These are phyloP conservation scores for Hipparchia sbordonii DNA, from an alignment of 2,888 invertebrate genomes.

Conservation along the genomic window DNA sequence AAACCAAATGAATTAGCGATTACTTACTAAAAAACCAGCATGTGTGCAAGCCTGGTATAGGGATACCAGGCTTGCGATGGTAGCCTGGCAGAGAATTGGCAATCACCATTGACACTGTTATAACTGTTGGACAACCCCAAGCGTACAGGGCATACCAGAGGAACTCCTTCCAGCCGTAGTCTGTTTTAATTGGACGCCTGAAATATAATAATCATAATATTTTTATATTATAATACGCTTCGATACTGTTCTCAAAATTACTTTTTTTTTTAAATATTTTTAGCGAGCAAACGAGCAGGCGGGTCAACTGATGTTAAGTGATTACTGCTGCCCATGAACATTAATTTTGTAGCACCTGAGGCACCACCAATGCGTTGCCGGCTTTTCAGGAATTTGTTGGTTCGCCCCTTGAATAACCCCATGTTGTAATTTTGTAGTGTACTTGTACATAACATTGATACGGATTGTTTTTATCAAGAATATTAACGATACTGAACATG, in stretches of 20 bases:
- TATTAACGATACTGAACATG: too few relatives aligned
- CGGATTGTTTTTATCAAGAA: too few relatives aligned
- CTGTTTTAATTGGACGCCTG: constrained; percentile 58
- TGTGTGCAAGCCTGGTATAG: constrained; percentile 62
- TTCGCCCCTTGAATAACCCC: too few relatives aligned
- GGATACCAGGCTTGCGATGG: constrained; percentile 81
- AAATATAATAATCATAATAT: constrained; percentile 24
- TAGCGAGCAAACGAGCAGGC: too few relatives aligned
- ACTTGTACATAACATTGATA: too few relatives aligned
- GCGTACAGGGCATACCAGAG: constrained; percentile 81
- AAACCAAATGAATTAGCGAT: neutral
- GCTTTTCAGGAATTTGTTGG: too few relatives aligned
- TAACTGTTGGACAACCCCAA: constrained; percentile 80
- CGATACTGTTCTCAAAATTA: neutral
- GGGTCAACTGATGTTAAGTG: too few relatives aligned
- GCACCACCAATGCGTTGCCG: too few relatives aligned
- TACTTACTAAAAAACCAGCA: constrained; percentile 83
- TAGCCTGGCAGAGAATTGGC: constrained; percentile 79
- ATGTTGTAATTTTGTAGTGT: too few relatives aligned
- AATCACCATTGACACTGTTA: constrained; percentile 76
- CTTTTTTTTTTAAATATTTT: too few relatives aligned
- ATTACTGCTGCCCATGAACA: too few relatives aligned
- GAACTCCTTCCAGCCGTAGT: constrained; percentile 83
- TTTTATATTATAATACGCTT: neutral
- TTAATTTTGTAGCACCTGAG: too few relatives aligned